A percentile compares a stretch with the other conserved stretches of the same genome.
Evolutionary conservation across 2,888 invertebrate genomes (phyloP).

Genomic region (Tanaodytes sp.): DNA sequence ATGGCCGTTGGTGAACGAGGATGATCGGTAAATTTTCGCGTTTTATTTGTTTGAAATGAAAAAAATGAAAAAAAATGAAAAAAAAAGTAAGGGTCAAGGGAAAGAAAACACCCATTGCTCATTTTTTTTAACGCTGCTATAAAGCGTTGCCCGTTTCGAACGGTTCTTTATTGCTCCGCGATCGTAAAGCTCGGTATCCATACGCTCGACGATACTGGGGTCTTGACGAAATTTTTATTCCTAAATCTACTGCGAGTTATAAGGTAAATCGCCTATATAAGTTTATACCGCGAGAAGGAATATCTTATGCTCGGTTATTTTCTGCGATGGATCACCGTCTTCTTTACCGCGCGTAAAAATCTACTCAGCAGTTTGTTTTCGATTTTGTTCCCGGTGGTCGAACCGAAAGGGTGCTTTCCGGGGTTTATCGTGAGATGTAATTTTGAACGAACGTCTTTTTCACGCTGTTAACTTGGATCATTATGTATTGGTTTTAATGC

Average conservation of each 20-base stretch:
- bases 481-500: too few relatives aligned
- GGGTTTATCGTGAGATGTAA: conserved; percentile 7
- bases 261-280: conserved; percentile 28
- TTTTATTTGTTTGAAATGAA: too few relatives aligned
- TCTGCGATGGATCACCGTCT: conserved; percentile 19
- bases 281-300: conserved; percentile 27
- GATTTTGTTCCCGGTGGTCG: conserved; percentile 14
- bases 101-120: conserved; percentile 14
- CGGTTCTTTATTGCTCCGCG: conserved; percentile 63
- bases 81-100: background rate
- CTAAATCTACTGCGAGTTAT: conserved; percentile 22
- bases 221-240: conserved; percentile 28
- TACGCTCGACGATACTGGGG: conserved; percentile 31
- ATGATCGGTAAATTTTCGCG: too few relatives aligned
- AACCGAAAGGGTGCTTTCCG: background rate
- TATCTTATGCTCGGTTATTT: conserved; percentile 31
- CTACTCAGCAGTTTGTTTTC: conserved; percentile 30
- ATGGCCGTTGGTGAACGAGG: too few relatives aligned
- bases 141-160: conserved; percentile 64
- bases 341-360: conserved; percentile 37
- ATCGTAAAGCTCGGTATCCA: conserved; percentile 62
- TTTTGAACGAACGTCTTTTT: background rate
- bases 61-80: background rate
- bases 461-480: too few relatives aligned
- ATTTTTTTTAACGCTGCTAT: conserved; percentile 55